Evolutionary conservation across 1,140 invertebrate genomes (phyloP), one percentile per base, ranked within the genome.

Genomic region (Caenorhabditis inopinata): DNA sequence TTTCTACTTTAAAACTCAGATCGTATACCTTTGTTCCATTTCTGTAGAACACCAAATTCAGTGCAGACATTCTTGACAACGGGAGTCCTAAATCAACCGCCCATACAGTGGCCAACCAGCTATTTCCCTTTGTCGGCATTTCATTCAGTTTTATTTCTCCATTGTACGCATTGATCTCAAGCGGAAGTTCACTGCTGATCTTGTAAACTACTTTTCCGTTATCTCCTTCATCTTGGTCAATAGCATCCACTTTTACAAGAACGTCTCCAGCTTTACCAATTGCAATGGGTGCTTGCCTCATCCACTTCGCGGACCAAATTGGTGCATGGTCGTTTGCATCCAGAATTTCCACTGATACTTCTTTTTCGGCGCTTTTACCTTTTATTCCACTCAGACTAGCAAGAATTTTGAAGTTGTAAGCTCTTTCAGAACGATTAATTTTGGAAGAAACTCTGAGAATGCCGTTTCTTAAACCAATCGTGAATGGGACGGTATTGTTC

Each of bases 171-270:
- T 81, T 73, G 16, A 81, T 81, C 14, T 49, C 42, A 9, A 81
- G 62, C 12, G 79, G 79, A 62, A 58, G 18, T 51, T 81, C 42
- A 23, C 29, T 25, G 29, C 78, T 74, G 7, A 83, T 35, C 42
- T 82, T 82, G 58, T 83, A 83, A 35, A 46, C 49, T 9, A 83
- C 58, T 47, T 53, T 21, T 29, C 93, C 94, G 9, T 93, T 90
- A 89, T 94, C 93, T 1, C 94, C 95, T 2, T 92, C 89, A 87
- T 96, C 94, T 21, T 91, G 91, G 87, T 94, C 93, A 35, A 91
- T 92, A 25, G 92, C 92, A 0, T 92, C 92, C 16, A 96, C 93
- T 48, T 77, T 75, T 25, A 48, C 16, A 58, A 77, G 38, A 25
- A 77, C 18, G 6, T 62, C 38, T 45, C 51, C 38, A 35, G 12